Evolutionary conservation across 2,888 invertebrate genomes (phyloP).

Genomic region (Phanerotoma sp.): DNA sequence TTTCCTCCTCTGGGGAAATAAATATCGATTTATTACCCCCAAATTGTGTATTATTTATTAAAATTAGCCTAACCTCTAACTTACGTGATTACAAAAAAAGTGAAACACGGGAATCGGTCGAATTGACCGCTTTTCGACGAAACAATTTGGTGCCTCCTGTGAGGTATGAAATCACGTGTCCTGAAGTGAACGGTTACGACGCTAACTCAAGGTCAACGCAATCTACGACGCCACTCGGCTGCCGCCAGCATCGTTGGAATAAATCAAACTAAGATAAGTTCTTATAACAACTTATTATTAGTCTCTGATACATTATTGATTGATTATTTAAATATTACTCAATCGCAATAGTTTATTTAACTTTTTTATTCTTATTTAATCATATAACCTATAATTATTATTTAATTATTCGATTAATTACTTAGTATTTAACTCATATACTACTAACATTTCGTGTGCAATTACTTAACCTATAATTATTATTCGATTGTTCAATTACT

Average conservation of each 20-base stretch:
- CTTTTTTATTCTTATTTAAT: too few species aligned
- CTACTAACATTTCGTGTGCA: neutral
- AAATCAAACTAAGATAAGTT: neutral
- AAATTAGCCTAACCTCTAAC: too few species aligned
- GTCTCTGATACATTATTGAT: neutral
- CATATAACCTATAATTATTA: too few species aligned
- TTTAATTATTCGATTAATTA: neutral
- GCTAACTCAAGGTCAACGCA: neutral
- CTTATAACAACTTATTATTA: neutral
- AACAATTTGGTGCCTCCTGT: slow-evolving; percentile 10
- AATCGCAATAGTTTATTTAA: too few species aligned
- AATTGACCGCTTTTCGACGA: too few species aligned
- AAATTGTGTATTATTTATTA: too few species aligned
- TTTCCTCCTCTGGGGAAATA: too few species aligned
- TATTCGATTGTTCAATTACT: neutral
- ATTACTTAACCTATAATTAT: neutral
- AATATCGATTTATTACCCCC: too few species aligned
- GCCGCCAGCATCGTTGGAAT: neutral
- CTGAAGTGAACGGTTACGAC: neutral
- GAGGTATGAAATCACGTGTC: slow-evolving; percentile 1
- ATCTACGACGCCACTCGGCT: neutral
- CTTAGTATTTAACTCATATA: too few species aligned
- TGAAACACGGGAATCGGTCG: too few species aligned
- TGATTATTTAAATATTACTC: too few species aligned
- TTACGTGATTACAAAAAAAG: too few species aligned